Percentiles rank a stretch among this genome's conserved stretches.
Conservation (phyloP, 2,888 invertebrate species). For the Cabera pusaria region DNA sequence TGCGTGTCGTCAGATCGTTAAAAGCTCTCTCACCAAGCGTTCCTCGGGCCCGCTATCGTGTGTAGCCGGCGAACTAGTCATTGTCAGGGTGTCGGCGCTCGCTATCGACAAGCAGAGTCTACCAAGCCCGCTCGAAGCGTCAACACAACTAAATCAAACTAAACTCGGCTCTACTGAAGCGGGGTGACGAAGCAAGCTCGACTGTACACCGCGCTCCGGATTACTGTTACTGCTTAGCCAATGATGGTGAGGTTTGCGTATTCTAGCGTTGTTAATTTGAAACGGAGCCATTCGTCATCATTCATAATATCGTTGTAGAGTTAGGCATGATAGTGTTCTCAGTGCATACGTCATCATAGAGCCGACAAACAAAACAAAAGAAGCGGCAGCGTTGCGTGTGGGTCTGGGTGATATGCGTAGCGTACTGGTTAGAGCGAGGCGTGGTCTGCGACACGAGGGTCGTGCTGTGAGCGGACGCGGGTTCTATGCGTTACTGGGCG, state of each 20-base stretch:
- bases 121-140: constrained; percentile 62
- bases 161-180: constrained; percentile 61
- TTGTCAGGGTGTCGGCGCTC: constrained; percentile 46
- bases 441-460: constrained; percentile 34
- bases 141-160: constrained; percentile 52
- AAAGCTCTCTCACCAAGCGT: constrained; percentile 61
- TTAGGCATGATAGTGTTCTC: constrained; percentile 17
- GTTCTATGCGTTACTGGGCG: constrained; percentile 46
- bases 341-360: constrained; percentile 30
- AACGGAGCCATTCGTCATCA: constrained; percentile 21
- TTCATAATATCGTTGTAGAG: constrained; percentile 19
- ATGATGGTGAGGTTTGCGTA: constrained; percentile 27
- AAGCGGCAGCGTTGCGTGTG: constrained; percentile 41
- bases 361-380: constrained; percentile 48
- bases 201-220: constrained; percentile 36
- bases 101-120: constrained; percentile 56
- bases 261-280: constrained; percentile 18
- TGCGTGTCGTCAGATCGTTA: constrained; percentile 50
- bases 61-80: constrained; percentile 47
- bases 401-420: constrained; percentile 56
- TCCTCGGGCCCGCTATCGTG: constrained; percentile 54
- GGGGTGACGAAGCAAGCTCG: constrained; percentile 64
- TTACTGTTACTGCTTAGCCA: constrained; percentile 36
- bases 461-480: constrained; percentile 6
- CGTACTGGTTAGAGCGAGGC: constrained; percentile 58